phyloP scores from a whole-genome alignment of 2,113 vertebrate species.

The Cyprinus carpio region DNA sequence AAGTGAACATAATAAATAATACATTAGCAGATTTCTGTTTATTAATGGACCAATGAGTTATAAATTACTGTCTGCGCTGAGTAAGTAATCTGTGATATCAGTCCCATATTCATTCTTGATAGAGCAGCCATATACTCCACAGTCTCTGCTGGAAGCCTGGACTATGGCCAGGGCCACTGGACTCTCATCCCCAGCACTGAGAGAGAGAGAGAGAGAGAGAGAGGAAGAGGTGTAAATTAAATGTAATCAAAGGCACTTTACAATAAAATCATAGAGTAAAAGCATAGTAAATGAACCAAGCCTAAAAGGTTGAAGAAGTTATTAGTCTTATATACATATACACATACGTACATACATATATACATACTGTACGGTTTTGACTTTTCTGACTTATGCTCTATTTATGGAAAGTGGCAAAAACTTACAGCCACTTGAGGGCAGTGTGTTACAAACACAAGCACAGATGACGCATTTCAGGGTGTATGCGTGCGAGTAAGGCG shows the following conservation, averaged over 20 bases:
- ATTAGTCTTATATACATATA: too few species aligned
- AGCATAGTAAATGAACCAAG: not conserved
- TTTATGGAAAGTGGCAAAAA: not conserved
- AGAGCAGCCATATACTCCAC: slow-evolving; percentile 86
- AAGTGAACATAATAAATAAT: not conserved
- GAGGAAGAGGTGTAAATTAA: not conserved
- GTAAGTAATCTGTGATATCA: slow-evolving; percentile 86
- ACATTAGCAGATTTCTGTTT: not conserved
- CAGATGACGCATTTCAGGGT: not conserved
- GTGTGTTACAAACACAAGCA: slow-evolving; percentile 52
- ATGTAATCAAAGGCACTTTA: not conserved
- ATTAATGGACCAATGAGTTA: slow-evolving; percentile 19
- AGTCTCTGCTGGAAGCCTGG: slow-evolving; percentile 85
- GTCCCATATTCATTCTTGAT: slow-evolving; percentile 88
- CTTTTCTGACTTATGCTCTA: not conserved
- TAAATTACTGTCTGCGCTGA: slow-evolving; percentile 87
- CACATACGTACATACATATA: too few species aligned
- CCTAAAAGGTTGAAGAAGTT: too few species aligned
- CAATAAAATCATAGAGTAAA: not conserved
- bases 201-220: slow-evolving; percentile 49
- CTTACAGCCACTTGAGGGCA: slow-evolving; percentile 70
- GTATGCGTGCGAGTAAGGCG: not conserved
- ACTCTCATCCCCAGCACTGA: slow-evolving; percentile 89
- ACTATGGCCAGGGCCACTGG: slow-evolving; percentile 90
- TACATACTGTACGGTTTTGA: too few species aligned